Percentiles rank a stretch among this genome's conserved stretches.
Evolutionary conservation across 23 tunicate genomes (phyloP).

Genomic region (Ciona savignyi): DNA sequence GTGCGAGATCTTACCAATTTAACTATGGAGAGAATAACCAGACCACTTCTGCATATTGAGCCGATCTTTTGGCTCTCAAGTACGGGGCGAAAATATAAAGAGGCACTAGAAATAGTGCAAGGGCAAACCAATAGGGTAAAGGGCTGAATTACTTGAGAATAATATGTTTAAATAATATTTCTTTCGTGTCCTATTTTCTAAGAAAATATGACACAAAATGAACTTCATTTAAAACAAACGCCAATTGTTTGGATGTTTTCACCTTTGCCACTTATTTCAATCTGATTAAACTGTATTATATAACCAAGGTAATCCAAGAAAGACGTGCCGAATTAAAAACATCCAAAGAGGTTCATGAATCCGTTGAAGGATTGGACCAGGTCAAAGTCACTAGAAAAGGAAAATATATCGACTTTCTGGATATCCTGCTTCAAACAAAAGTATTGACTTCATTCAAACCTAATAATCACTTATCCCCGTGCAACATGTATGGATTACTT

Average conservation of each 20-base stretch:
- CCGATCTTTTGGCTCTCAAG: not conserved
- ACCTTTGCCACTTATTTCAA: too few species aligned
- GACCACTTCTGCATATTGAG: not conserved
- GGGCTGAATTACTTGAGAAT: too few species aligned
- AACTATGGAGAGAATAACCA: not conserved
- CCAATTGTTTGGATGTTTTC: too few species aligned
- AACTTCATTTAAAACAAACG: too few species aligned
- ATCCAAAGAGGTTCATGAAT: not conserved
- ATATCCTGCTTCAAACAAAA: not conserved
- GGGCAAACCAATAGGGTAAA: not conserved
- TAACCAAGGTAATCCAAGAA: not conserved
- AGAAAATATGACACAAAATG: too few species aligned
- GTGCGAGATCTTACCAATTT: not conserved
- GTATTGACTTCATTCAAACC: too few species aligned
- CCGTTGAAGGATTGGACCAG: not conserved
- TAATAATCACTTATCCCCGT: too few species aligned
- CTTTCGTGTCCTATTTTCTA: too few species aligned
- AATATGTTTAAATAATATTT: too few species aligned
- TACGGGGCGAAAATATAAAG: not conserved
- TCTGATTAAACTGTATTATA: too few species aligned
- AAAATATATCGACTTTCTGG: not conserved
- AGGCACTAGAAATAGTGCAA: not conserved
- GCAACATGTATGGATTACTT: too few species aligned
- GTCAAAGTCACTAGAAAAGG: not conserved
- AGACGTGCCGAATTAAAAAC: not conserved